These are phyloP conservation scores for Tetramorium parvispinum DNA, from an alignment of 1,140 invertebrate species.

Conservation along the genomic window DNA sequence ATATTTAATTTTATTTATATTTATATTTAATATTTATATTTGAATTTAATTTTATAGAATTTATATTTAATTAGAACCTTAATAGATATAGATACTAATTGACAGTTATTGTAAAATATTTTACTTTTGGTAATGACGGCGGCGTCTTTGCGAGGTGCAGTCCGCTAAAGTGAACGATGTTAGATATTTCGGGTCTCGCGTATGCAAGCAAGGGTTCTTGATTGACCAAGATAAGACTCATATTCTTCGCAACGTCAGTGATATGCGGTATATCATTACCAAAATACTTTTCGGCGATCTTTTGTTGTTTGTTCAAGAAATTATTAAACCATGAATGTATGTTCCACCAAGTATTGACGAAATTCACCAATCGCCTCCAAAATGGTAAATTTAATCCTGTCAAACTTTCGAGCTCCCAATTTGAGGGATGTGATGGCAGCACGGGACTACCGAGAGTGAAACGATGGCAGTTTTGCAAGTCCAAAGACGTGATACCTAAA, in stretches of 20 bases:
- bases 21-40: too few species aligned
- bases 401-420: constrained; percentile 61
- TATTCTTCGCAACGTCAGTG: constrained; percentile 38
- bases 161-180: constrained; percentile 85
- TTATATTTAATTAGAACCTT: too few species aligned
- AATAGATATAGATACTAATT: background rate
- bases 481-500: constrained; percentile 63
- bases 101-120: background rate
- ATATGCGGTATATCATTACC: constrained; percentile 42
- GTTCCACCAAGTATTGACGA: background rate
- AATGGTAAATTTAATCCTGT: constrained; percentile 52
- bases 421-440: constrained; percentile 68
- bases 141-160: constrained; percentile 82
- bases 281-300: constrained; percentile 39
- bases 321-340: constrained; percentile 36
- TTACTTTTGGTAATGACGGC: constrained; percentile 74
- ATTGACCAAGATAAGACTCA: constrained; percentile 45
- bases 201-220: constrained; percentile 85
- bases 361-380: constrained; percentile 61
- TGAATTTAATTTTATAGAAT: too few species aligned
- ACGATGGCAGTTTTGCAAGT: background rate
- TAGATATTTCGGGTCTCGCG: constrained; percentile 86
- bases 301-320: constrained; percentile 18
- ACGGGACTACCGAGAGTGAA: constrained; percentile 61
- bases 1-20: too few species aligned